Conservation (phyloP, 2,888 invertebrate species). For the Ectemnius lituratus region DNA sequence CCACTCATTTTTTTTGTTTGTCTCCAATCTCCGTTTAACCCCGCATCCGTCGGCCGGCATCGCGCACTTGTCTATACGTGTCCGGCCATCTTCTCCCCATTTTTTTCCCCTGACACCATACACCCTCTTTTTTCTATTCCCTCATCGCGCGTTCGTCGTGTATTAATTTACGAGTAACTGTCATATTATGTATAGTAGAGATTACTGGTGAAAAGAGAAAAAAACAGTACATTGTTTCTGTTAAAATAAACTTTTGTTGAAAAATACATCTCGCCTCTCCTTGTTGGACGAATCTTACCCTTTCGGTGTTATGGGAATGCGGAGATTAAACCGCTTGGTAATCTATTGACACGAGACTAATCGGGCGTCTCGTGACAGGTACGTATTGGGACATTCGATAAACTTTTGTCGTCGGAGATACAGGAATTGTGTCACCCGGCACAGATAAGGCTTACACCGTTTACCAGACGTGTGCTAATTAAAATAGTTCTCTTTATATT, state of each 20-base stretch:
- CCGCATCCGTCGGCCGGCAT: slow-evolving; percentile 34
- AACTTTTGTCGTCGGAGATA: slow-evolving; percentile 7
- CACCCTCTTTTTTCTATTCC: slow-evolving; percentile 50
- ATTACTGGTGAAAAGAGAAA: slow-evolving; percentile 75
- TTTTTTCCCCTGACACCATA: slow-evolving; percentile 29
- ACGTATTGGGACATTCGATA: slow-evolving; percentile 11
- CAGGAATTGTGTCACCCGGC: slow-evolving; percentile 4
- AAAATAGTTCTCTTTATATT: no score
- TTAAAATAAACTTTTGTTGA: slow-evolving; percentile 76
- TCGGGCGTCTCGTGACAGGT: neutral
- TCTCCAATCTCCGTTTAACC: slow-evolving; percentile 47
- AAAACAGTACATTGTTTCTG: slow-evolving; percentile 75
- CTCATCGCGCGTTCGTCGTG: slow-evolving; percentile 71
- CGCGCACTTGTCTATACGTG: neutral
- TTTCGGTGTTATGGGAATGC: no score
- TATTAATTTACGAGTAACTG: slow-evolving; percentile 74
- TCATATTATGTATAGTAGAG: slow-evolving; percentile 76
- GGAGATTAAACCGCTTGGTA: neutral
- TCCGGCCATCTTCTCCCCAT: slow-evolving; percentile 30
- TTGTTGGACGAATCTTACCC: neutral
- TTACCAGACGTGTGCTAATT: no score
- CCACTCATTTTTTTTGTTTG: slow-evolving; percentile 52
- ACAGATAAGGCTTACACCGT: neutral
- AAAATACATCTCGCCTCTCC: slow-evolving; percentile 57
- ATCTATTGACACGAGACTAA: no score